Base-by-base conservation (phyloP, 2,797 vertebrate genomes). In the Gouania willdenowi region DNA sequence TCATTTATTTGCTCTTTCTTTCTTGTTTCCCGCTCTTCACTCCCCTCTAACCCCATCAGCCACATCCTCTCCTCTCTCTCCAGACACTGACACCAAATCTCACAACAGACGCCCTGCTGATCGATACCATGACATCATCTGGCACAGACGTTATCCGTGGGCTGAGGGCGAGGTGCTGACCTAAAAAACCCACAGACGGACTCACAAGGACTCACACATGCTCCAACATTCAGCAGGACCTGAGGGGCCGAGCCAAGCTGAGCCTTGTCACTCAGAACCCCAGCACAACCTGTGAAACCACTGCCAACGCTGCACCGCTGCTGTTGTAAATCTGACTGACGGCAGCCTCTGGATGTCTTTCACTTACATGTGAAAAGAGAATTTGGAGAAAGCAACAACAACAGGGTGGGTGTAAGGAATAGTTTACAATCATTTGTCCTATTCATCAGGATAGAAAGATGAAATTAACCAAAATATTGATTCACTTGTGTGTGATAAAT, bases 121-220 rank as follows among this genome's bases (percentile, higher is more conserved):
- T 85, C 79, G 37, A 85, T 82, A 74, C 41, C 67, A 71, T 85
- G 83, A 81, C 81, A 82, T 85, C 82, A 83, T 77, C 78, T 81
- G 72, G 46, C 57, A 4, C 69, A 63, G 66, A 71, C 71, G 71
- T 77, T 58, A 79, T 79, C 66, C 66, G 68, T 26, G 62, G 43
- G 56, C 50, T 66, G 73, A 71, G 65, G 69, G 53, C 15, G 61
- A 74, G 63, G 59, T 59, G 66, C 60, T 61, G 71, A 76, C 53
- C 66, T 59, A 45, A 59, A 41, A 21, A 40, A 20, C 11, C 26
- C 22, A 27, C 34, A 38, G 24, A 34, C 41, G 27, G 21, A 13
- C 20, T 29, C 28, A 12, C 39, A 39, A 47, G n/a, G 12, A 17
- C 14, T 35, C 25, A 26, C 11, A 34, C 18, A 33, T 35, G 34